These are phyloP conservation scores for Pseudomyrmex sp. DNA, from an alignment of 1,140 invertebrate genomes.

Conservation along the genomic window DNA sequence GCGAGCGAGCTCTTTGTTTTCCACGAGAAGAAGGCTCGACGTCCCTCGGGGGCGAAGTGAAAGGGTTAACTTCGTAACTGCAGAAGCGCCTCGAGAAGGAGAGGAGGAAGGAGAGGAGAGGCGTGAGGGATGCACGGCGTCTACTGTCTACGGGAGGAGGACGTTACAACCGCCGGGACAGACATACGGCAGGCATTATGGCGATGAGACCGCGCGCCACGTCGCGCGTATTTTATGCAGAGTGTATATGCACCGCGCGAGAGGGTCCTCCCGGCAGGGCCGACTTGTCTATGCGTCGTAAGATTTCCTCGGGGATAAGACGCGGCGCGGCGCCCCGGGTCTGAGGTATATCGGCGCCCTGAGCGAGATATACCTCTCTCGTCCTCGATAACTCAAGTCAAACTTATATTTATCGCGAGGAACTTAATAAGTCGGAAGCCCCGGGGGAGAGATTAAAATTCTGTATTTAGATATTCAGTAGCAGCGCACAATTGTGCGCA, in stretches of 20 bases:
- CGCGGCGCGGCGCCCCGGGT: neutral
- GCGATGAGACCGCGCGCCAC: constrained; percentile 60
- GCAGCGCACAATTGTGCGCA: no score
- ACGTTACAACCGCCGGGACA: constrained; percentile 60
- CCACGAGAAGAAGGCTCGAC: constrained; percentile 10
- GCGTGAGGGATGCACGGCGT: constrained; percentile 26
- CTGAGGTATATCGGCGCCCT: constrained; percentile 33
- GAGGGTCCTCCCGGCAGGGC: constrained; percentile 9
- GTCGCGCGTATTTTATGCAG: constrained; percentile 46
- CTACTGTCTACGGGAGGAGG: neutral
- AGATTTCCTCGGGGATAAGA: constrained; percentile 77
- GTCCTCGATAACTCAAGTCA: constrained; percentile 42
- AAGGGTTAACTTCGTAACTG: constrained; percentile 28
- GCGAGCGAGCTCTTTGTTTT: neutral
- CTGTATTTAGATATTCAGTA: no score
- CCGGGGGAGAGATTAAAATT: neutral
- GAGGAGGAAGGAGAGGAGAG: neutral
- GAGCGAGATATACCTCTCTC: constrained; percentile 27
- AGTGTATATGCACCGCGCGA: constrained; percentile 53
- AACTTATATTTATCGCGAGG: constrained; percentile 32
- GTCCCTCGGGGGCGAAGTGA: neutral
- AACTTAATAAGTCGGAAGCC: neutral
- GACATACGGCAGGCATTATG: constrained; percentile 67
- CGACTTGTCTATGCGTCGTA: constrained; percentile 71
- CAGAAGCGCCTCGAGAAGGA: neutral